These are phyloP conservation scores for Drosophila bifasciata DNA, from an alignment of 1,140 invertebrate genomes.

Conservation along the genomic window DNA sequence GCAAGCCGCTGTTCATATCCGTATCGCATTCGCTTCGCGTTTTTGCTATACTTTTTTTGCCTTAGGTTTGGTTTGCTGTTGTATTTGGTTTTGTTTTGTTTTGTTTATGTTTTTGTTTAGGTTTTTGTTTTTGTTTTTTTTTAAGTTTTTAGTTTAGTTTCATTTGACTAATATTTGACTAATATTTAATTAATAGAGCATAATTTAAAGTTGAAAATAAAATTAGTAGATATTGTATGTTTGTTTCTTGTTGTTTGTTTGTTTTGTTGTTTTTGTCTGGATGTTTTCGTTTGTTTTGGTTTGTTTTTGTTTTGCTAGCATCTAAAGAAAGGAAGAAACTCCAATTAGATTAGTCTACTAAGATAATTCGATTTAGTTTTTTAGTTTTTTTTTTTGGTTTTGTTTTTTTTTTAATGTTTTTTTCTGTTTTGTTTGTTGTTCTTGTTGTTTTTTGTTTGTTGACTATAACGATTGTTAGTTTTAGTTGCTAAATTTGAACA, in stretches of 20 bases:
- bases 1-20: conserved; percentile 20
- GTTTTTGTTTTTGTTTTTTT: conserved; percentile 13
- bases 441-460: conserved; percentile 40
- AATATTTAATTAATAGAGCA: conserved; percentile 76
- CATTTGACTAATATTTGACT: conserved; percentile 72
- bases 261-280: conserved; percentile 44
- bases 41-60: conserved; percentile 6
- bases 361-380: conserved; percentile 72
- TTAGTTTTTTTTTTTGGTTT: conserved; percentile 30
- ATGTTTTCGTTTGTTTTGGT: conserved; percentile 40
- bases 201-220: conserved; percentile 78
- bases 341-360: conserved; percentile 81
- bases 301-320: conserved; percentile 62
- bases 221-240: conserved; percentile 79
- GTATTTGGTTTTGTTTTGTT: conserved; percentile 22
- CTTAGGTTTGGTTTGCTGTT: conserved; percentile 33
- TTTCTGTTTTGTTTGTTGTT: conserved; percentile 20
- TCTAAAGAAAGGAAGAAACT: conserved; percentile 82
- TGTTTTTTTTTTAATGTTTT: conserved; percentile 26
- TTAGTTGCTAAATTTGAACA: conserved; percentile 81
- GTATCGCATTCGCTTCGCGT: neutral
- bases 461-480: conserved; percentile 77
- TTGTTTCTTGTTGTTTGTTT: conserved; percentile 50
- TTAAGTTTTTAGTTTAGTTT: conserved; percentile 44
- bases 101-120: conserved; percentile 11